phyloP scores from a whole-genome alignment of 2,888 invertebrate genomes.

The Biston betularia region DNA sequence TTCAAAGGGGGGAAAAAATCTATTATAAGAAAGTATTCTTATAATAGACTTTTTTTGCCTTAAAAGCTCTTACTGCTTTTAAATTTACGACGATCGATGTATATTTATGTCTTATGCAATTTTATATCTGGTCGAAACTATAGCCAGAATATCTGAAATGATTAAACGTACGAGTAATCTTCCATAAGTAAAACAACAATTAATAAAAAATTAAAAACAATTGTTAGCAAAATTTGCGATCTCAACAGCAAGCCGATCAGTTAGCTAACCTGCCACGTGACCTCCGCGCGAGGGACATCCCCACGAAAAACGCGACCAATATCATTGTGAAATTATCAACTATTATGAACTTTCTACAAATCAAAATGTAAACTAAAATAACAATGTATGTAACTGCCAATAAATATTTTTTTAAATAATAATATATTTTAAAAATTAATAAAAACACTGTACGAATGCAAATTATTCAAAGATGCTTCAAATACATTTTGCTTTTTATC shows the following conservation, averaged over 20 bases:
- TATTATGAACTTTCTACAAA: no score
- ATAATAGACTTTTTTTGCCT: no score
- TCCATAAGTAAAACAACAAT: no score
- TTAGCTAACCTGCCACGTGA: no score
- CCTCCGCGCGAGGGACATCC: no score
- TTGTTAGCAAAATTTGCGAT: no score
- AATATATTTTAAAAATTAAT: constrained; percentile 24
- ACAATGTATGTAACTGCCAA: constrained; percentile 40
- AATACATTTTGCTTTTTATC: constrained; percentile 60
- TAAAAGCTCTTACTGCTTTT: constrained; percentile 7
- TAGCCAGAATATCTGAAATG: constrained; percentile 14
- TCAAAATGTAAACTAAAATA: constrained; percentile 18
- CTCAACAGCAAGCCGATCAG: no score
- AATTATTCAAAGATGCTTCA: constrained; percentile 42
- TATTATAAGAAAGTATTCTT: background rate
- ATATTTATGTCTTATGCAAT: background rate
- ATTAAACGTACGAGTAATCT: no score
- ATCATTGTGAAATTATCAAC: no score
- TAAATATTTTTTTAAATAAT: constrained; percentile 29
- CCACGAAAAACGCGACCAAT: no score
- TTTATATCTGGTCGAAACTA: background rate
- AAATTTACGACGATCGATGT: background rate
- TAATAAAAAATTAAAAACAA: no score
- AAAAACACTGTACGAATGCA: constrained; percentile 36
- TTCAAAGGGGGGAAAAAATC: background rate